A percentile compares a stretch with the other conserved stretches of the same genome.
These are phyloP conservation scores for Arvicanthis niloticus DNA, from an alignment of 2,113 vertebrate species.

Conservation along the genomic window DNA sequence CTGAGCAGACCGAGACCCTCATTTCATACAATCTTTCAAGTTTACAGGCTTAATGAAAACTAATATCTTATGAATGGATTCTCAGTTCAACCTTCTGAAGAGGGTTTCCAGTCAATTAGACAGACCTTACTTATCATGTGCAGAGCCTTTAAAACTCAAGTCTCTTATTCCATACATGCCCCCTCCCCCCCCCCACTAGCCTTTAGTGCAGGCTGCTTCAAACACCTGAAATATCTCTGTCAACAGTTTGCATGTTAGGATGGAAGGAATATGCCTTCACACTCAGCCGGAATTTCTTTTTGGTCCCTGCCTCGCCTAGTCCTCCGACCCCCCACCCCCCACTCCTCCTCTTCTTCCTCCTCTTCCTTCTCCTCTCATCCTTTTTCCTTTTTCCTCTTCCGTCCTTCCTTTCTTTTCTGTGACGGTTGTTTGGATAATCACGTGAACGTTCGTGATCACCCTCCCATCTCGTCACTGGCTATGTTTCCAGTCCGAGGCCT, in stretches of 20 bases:
- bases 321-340: too few species aligned
- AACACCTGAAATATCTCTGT: neutral
- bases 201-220: neutral
- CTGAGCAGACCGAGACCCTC: neutral
- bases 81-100: constrained; percentile 53
- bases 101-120: constrained; percentile 2
- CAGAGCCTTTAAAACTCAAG: neutral
- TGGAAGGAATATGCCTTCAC: neutral
- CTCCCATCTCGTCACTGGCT: neutral
- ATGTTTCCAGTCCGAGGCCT: neutral
- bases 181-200: neutral
- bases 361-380: too few species aligned
- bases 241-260: neutral
- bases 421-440: neutral
- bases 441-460: neutral
- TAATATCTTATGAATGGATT: constrained; percentile 53
- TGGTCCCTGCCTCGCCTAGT: neutral
- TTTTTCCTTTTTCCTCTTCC: too few species aligned
- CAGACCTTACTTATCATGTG: neutral
- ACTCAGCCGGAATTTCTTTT: neutral
- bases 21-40: constrained; percentile 47
- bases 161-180: neutral
- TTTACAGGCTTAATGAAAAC: constrained; percentile 72
- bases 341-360: neutral
- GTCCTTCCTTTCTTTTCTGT: rapidly evolving